Evolutionary conservation across 2,888 invertebrate species (phyloP), one percentile per base, ranked within the genome.

Genomic region (Xestobium rufovillosum): DNA sequence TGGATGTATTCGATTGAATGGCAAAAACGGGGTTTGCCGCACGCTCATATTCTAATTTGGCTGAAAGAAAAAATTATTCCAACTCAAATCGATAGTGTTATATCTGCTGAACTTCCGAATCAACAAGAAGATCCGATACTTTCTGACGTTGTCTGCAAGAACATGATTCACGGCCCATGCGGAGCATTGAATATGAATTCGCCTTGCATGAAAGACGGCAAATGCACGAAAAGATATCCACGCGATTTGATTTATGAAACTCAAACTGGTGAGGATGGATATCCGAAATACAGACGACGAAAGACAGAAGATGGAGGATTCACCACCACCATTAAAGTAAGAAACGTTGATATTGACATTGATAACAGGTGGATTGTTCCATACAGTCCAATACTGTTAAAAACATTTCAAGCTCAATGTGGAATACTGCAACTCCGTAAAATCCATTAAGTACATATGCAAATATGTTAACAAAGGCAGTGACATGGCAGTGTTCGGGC

Each of bases 141-240:
- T 17, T 43, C 40, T 30, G 40, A 49, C 31, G 48, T 59, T 47
- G 57, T 66, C 27, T 56, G 42, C 3, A 55, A 46, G 41, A 49
- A 60, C 36, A 68, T 66, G 60, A 50, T 59, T 30, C 65, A 67
- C 56, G 64, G 64, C 17, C 65, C 66, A 34, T 65, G 65, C 48
- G 65, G 63, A 37, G 38, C 31, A 31, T 34, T 56, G 8, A 61
- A 61, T 48, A 41, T 30, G 17, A 38, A 34, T 38, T 56, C 54
- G 26, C 60, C 61, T 8, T 68, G 67, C 51, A 67, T 65, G 61
- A 41, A 38, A 23, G 54, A 61, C 42, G 58, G 57, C 30, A 55
- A 56, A 38, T 62, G 61, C 41, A 43, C 50, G 6, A 58, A 60
- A 39, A 19, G 37, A 8, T 51, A 27, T 34, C 49, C 50, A 9